phyloP scores from a whole-genome alignment of 2,113 vertebrate species.

The Vidua chalybeata region DNA sequence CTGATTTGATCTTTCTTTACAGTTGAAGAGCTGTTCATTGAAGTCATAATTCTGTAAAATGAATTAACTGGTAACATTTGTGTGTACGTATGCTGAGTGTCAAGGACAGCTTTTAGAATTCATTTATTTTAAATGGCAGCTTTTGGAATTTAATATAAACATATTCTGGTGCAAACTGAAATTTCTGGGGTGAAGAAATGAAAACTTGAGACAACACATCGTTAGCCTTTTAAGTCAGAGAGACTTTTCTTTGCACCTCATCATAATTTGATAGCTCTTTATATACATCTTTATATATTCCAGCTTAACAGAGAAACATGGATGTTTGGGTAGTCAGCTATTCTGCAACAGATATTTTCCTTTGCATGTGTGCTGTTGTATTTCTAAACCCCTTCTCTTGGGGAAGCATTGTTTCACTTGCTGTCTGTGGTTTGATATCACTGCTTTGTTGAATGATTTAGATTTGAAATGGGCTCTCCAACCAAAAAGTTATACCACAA shows the following conservation, averaged over 20 bases:
- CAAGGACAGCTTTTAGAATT: constrained; percentile 14
- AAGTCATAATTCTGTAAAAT: constrained; percentile 18
- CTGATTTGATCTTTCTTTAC: constrained; percentile 2
- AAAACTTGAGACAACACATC: constrained; percentile 12
- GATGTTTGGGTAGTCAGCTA: not conserved
- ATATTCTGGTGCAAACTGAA: constrained; percentile 41
- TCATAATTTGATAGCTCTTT: constrained; percentile 6
- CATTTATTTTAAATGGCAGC: constrained; percentile 52
- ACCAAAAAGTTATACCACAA: not conserved
- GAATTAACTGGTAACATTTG: not conserved
- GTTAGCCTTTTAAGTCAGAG: constrained; percentile 16
- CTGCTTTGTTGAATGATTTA: not conserved
- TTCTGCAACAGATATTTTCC: not conserved
- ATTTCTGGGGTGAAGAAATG: not conserved
- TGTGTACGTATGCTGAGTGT: constrained; percentile 15
- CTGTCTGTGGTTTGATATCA: not conserved
- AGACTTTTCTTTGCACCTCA: constrained; percentile 32
- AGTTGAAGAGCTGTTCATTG: not conserved
- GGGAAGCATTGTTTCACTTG: not conserved
- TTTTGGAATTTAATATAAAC: constrained; percentile 48
- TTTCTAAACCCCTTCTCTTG: not conserved
- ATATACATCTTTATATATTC: not conserved
- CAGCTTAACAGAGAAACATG: not conserved
- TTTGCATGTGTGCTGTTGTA: not conserved
- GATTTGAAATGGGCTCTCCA: not conserved